A percentile compares a stretch with the other conserved stretches of the same genome.
Evolutionary conservation across 1,140 invertebrate species (phyloP).

Genomic region (Microvelia longipes): DNA sequence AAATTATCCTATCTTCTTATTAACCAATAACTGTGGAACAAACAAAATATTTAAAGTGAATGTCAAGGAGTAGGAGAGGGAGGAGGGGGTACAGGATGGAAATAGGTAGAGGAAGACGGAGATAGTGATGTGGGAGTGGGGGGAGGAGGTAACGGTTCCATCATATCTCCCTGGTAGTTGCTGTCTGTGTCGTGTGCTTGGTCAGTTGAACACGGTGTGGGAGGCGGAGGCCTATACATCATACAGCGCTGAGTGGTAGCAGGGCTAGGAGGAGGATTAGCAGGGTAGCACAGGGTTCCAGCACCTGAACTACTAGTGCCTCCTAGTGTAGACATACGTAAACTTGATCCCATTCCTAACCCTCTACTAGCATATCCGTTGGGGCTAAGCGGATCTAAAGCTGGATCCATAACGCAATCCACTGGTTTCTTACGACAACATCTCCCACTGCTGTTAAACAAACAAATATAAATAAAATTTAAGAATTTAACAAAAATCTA

Average conservation of each 20-base stretch:
- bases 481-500: slow-evolving; percentile 23
- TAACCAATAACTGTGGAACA: too few relatives aligned
- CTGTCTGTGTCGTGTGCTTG: slow-evolving; percentile 77
- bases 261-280: slow-evolving; percentile 81
- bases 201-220: slow-evolving; percentile 86
- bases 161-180: slow-evolving; percentile 48
- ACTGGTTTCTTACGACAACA: slow-evolving; percentile 29
- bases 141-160: slow-evolving; percentile 62
- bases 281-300: slow-evolving; percentile 44
- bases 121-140: slow-evolving; percentile 67
- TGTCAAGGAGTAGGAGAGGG: slow-evolving; percentile 38
- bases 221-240: slow-evolving; percentile 75
- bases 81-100: slow-evolving; percentile 51
- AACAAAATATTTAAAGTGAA: not conserved
- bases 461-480: slow-evolving; percentile 32
- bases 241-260: slow-evolving; percentile 47
- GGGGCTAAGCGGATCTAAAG: slow-evolving; percentile 10
- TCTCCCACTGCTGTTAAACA: not conserved
- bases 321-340: not conserved
- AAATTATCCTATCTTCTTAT: too few relatives aligned
- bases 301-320: slow-evolving; percentile 3
- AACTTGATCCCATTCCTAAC: not conserved
- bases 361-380: not conserved
- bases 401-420: slow-evolving; percentile 20
- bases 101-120: slow-evolving; percentile 56